Evolutionary conservation across 2,113 vertebrate genomes (phyloP), one percentile per base, ranked within the genome.

Genomic region (Notothenia coriiceps): DNA sequence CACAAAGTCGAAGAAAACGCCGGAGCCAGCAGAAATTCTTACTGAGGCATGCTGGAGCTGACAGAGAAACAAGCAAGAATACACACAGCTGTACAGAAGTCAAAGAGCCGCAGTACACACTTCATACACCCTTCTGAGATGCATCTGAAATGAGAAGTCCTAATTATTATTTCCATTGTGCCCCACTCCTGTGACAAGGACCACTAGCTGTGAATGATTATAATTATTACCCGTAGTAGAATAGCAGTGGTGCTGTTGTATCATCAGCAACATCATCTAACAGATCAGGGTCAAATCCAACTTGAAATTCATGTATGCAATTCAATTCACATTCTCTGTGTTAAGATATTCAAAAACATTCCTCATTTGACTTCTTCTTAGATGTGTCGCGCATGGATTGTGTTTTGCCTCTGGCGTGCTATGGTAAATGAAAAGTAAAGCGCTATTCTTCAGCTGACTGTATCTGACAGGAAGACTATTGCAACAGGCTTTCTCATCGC

Each of bases 141-240:
- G 88, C 89, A 89, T 92, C 80, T 85, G 85, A 92, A 93, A 93
- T 80, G 86, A 91, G 87, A 88, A 86, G 88, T 90, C 86, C 87
- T 92, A 93, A 94, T 92, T 93, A 94, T 93, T 93, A 91, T 94
- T 93, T 92, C 90, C 88, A 93, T 94, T 93, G 91, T 93, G 86
- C 85, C 89, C 84, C 88, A 82, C 90, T 92, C 88, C 90, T 85
- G 86, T 85, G 88, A 94, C 90, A 85, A 93, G 91, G 89, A 92
- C 90, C 91, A 87, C 90, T 92, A 86, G 83, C 91, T 91, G 92
- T 88, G 91, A 90, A 90, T 92, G 92, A 93, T 94, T 93, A 91
- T 93, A 92, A 93, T 93, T 92, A 92, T 92, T 90, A 94, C 70
- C 76, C 79, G 73, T 90, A 86, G 91, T 81, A 91, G 88, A 94